Percentiles rank a stretch among this genome's conserved stretches.
These are phyloP conservation scores for Crotalus helleri DNA, from an alignment of 2,113 vertebrate genomes.

Conservation along the genomic window DNA sequence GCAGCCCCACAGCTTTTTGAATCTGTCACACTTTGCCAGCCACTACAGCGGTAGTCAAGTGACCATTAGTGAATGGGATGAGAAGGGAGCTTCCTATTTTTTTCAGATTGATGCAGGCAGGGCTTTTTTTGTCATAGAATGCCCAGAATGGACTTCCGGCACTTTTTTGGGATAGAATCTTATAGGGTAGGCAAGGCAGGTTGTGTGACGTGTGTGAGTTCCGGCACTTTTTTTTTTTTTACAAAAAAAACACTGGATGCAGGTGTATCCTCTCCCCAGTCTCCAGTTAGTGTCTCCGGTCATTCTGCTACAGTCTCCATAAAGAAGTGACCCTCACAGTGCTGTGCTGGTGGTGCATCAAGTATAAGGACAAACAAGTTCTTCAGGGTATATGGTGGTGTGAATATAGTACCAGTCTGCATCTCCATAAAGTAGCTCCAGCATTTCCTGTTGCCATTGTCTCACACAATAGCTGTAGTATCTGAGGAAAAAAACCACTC, in stretches of 20 bases:
- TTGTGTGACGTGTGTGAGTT: no score
- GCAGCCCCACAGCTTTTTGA: neutral
- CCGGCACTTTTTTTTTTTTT: no score
- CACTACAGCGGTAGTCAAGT: neutral
- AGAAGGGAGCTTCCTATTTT: neutral
- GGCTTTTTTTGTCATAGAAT: no score
- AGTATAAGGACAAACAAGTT: neutral
- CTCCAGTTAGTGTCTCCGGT: neutral
- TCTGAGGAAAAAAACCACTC: neutral
- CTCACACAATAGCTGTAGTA: neutral
- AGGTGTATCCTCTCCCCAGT: neutral
- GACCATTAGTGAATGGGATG: neutral
- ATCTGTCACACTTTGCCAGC: neutral
- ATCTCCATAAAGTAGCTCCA: neutral
- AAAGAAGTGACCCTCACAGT: neutral
- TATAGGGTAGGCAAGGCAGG: no score
- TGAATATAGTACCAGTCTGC: neutral
- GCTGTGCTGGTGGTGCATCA: neutral
- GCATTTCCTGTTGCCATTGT: neutral
- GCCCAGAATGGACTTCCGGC: no score
- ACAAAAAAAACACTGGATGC: no score
- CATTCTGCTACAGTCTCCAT: neutral
- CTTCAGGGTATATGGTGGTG: neutral
- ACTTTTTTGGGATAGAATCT: no score
- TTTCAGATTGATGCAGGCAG: neutral